Conservation (phyloP, 2,888 invertebrate species). For the Seladonia tumulorum region DNA sequence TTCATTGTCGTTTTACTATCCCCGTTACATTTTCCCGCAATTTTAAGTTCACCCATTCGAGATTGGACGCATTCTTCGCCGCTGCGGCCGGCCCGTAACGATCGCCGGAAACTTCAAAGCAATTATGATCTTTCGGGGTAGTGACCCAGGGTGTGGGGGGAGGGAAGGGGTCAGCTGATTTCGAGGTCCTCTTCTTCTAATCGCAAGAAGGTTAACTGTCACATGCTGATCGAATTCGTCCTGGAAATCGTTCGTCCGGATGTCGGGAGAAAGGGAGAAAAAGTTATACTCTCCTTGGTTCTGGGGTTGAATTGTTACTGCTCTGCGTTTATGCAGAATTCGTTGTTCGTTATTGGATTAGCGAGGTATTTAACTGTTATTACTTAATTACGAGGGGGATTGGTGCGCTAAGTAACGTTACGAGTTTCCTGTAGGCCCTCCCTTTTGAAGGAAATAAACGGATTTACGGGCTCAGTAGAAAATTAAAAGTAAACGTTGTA, state of each 20-base stretch:
- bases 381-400: neutral
- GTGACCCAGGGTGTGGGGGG: neutral
- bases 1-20: conserved; percentile 52
- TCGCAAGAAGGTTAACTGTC: neutral
- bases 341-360: neutral
- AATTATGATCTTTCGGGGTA: conserved; percentile 33
- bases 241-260: neutral
- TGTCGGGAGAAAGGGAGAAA: neutral
- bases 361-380: neutral
- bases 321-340: neutral
- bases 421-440: neutral
- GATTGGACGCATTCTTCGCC: conserved; percentile 50
- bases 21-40: conserved; percentile 55
- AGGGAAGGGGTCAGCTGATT: neutral
- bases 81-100: conserved; percentile 12
- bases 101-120: conserved; percentile 12
- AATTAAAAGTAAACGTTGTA: neutral
- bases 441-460: too few relatives aligned
- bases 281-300: neutral
- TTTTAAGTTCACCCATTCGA: conserved; percentile 49
- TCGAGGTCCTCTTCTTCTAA: neutral
- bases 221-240: neutral
- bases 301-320: neutral
- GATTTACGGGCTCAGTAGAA: neutral
- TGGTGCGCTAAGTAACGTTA: neutral